A percentile compares a stretch with the other conserved stretches of the same genome.
Evolutionary conservation across 2,113 vertebrate genomes (phyloP).

Genomic region (Upupa epops): DNA sequence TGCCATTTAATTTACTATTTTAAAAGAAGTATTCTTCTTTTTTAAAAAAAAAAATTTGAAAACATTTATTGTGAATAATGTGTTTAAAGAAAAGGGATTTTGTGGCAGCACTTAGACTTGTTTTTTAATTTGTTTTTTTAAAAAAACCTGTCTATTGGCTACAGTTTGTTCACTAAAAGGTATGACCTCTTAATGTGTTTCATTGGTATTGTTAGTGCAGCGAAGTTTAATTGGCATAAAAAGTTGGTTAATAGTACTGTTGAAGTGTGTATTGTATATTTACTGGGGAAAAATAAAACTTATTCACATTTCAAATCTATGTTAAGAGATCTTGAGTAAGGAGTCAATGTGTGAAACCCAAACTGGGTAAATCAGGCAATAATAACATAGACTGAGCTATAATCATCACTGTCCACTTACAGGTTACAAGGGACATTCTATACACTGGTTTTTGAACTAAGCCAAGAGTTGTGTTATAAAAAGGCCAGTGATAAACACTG

Average conservation of each 20-base stretch:
- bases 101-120: slow-evolving; percentile 77
- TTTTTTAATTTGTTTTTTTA: slow-evolving; percentile 73
- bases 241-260: slow-evolving; percentile 80
- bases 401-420: slow-evolving; percentile 70
- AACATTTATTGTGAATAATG: slow-evolving; percentile 77
- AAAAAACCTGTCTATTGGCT: slow-evolving; percentile 67
- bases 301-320: slow-evolving; percentile 82
- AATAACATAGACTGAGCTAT: slow-evolving; percentile 66
- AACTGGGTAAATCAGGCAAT: slow-evolving; percentile 58
- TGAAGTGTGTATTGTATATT: slow-evolving; percentile 83
- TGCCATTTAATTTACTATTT: slow-evolving; percentile 69
- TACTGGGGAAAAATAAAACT: slow-evolving; percentile 82
- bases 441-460: background rate
- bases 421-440: slow-evolving; percentile 25
- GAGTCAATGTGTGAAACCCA: slow-evolving; percentile 48
- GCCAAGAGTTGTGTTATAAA: background rate
- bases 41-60: slow-evolving; percentile 41
- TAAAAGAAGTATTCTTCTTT: slow-evolving; percentile 57
- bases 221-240: slow-evolving; percentile 78
- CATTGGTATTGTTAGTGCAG: slow-evolving; percentile 80
- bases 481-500: background rate
- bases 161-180: slow-evolving; percentile 74
- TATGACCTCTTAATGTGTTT: slow-evolving; percentile 79
- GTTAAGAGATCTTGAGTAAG: slow-evolving; percentile 69
- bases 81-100: slow-evolving; percentile 75